A percentile compares a stretch with the other conserved stretches of the same genome.
Evolutionary conservation across 2,113 vertebrate species (phyloP).

Genomic region (Cavia aperea): DNA sequence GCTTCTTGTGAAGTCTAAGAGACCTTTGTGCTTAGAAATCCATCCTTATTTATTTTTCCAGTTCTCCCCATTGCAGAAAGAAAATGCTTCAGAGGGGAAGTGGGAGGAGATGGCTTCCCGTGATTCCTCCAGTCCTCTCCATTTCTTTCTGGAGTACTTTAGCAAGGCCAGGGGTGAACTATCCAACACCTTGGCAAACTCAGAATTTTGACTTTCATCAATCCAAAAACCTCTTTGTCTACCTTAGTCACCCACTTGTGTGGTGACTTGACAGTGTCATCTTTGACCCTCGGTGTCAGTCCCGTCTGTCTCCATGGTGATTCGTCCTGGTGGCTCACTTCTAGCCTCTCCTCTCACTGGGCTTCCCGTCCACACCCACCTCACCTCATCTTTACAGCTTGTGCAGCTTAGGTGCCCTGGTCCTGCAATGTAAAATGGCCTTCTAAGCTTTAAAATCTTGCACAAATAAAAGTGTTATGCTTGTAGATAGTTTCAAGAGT

Average conservation of each 20-base stretch:
- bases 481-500: neutral
- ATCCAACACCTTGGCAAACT: neutral
- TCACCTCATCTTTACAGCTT: neutral
- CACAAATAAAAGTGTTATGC: neutral
- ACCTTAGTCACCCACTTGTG: fast-evolving
- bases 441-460: neutral
- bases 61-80: neutral
- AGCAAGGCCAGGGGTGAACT: neutral
- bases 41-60: neutral
- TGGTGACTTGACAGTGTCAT: too few relatives aligned
- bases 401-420: neutral
- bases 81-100: neutral
- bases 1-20: neutral
- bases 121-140: neutral
- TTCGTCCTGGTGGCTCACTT: neutral
- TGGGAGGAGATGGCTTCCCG: neutral
- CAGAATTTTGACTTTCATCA: neutral
- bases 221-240: neutral
- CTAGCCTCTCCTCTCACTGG: neutral
- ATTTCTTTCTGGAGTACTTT: neutral
- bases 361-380: neutral
- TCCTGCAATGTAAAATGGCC: neutral
- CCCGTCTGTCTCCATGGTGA: neutral
- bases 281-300: neutral
- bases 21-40: neutral